Percentiles rank a stretch among this genome's conserved stretches.
Evolutionary conservation across 2,113 vertebrate genomes (phyloP).

Genomic region (Catharus minimus): DNA sequence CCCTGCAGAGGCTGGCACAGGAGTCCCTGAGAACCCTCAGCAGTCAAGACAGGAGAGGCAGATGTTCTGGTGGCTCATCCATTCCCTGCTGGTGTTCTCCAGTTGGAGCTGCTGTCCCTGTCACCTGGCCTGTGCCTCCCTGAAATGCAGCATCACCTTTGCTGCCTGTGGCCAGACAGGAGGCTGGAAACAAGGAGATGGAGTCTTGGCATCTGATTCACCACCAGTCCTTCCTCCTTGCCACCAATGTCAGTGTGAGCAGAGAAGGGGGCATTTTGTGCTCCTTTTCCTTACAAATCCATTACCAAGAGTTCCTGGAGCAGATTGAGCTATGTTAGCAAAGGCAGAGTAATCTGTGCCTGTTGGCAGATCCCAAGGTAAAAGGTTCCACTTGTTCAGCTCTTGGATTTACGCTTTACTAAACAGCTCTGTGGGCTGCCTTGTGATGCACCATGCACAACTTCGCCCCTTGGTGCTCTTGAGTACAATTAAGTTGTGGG

Average conservation of each 20-base stretch:
- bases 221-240: not conserved
- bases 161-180: not conserved
- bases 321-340: not conserved
- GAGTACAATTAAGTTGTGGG: constrained; percentile 17
- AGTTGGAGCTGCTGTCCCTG: not conserved
- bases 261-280: not conserved
- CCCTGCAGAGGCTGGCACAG: not conserved
- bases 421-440: not conserved
- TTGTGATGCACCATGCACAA: not conserved
- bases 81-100: not conserved
- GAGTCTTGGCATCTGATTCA: not conserved
- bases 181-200: not conserved
- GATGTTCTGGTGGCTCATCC: not conserved
- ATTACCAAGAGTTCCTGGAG: not conserved
- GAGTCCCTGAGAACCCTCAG: not conserved
- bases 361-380: not conserved
- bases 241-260: not conserved
- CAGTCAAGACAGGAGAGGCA: not conserved
- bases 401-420: constrained; percentile 25
- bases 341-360: not conserved
- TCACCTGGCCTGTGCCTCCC: not conserved
- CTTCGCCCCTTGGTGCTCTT: not conserved
- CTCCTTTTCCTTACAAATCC: not conserved
- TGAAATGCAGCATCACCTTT: not conserved
- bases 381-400: not conserved